A percentile compares a stretch with the other conserved stretches of the same genome.
Conservation (phyloP, 1,140 invertebrate species). For the Lepidurus arcticus region DNA sequence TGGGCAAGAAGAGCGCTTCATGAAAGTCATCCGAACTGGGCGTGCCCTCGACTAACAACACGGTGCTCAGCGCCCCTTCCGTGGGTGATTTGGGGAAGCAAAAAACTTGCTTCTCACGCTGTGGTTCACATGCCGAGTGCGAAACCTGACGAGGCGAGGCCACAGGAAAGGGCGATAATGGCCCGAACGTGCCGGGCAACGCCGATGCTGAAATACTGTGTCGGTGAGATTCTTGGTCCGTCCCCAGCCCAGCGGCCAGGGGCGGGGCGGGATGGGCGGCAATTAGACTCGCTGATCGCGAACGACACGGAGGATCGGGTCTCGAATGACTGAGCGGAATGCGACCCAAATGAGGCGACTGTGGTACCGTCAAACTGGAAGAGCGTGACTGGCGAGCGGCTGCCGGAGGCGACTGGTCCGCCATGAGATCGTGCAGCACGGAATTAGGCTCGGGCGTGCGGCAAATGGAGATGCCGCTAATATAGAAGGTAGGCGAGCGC, state of each 20-base stretch:
- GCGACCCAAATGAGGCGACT: slow-evolving; percentile 37
- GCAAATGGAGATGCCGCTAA: slow-evolving; percentile 56
- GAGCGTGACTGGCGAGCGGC: slow-evolving; percentile 47
- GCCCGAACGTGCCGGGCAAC: slow-evolving; percentile 16
- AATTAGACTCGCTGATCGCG: slow-evolving; percentile 33
- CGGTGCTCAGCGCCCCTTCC: slow-evolving; percentile 54
- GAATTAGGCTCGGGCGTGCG: slow-evolving; percentile 49
- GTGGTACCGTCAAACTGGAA: slow-evolving; percentile 48
- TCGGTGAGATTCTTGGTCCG: neutral
- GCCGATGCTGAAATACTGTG: neutral
- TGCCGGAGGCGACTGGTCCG: slow-evolving; percentile 22
- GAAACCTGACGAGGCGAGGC: slow-evolving; percentile 41
- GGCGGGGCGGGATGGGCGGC: slow-evolving; percentile 41
- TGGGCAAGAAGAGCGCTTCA: slow-evolving; percentile 52
- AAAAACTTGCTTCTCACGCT: slow-evolving; percentile 50
- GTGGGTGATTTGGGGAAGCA: slow-evolving; percentile 55
- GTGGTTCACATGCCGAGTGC: slow-evolving; percentile 51
- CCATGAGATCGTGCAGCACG: neutral
- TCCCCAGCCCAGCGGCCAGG: slow-evolving; percentile 5
- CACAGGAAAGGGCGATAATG: slow-evolving; percentile 38
- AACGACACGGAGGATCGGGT: slow-evolving; percentile 36
- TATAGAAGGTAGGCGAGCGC: slow-evolving; percentile 54
- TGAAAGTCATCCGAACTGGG: slow-evolving; percentile 58
- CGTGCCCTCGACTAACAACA: slow-evolving; percentile 54
- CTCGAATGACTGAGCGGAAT: slow-evolving; percentile 22